phyloP scores from a whole-genome alignment of 2,797 vertebrate species.

The Rhinoraja longicauda region DNA sequence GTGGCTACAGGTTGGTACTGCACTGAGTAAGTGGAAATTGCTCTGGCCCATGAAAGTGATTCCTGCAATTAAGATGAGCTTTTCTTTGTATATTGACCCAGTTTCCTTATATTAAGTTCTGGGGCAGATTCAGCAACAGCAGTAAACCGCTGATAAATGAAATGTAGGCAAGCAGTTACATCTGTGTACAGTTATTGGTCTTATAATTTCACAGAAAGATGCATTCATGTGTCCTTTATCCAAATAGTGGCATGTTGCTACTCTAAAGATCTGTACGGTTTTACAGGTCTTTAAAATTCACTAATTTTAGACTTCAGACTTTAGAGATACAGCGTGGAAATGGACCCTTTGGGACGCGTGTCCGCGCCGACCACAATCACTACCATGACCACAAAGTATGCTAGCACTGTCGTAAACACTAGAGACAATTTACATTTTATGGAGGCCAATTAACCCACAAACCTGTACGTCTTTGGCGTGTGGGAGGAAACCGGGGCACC shows the following conservation, averaged over 20 bases:
- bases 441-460: too few relatives aligned
- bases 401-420: too few relatives aligned
- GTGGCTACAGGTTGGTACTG: conserved; percentile 37
- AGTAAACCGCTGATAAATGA: background rate
- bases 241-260: background rate
- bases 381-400: too few relatives aligned
- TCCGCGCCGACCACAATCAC: too few relatives aligned
- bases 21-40: background rate
- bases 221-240: background rate
- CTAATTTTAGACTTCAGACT: too few relatives aligned
- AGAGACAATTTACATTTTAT: too few relatives aligned
- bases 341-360: too few relatives aligned
- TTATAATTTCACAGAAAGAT: background rate
- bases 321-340: too few relatives aligned
- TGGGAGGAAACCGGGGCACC: too few relatives aligned
- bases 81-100: conserved; percentile 40
- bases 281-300: background rate
- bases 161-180: background rate
- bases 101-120: conserved; percentile 44
- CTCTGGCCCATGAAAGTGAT: background rate
- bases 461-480: too few relatives aligned
- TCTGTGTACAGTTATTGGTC: background rate
- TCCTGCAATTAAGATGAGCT: background rate
- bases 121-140: background rate
- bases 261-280: background rate